phyloP scores from a whole-genome alignment of 2,113 vertebrate genomes.

The Oxygymnocypris stewartii region DNA sequence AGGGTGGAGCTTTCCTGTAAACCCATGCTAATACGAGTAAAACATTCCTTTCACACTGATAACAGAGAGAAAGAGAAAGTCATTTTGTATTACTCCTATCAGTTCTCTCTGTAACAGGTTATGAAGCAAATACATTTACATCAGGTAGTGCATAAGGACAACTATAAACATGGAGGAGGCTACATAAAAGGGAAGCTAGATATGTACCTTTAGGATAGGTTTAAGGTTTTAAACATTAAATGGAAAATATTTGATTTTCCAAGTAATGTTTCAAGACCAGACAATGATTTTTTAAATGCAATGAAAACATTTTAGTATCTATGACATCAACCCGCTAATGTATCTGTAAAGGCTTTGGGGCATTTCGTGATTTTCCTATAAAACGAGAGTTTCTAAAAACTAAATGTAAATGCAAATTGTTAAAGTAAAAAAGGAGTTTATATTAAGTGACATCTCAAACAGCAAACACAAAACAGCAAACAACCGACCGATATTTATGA shows the following conservation, averaged over 20 bases:
- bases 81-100: not conserved
- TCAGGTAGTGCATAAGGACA: not conserved
- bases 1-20: conserved; percentile 22
- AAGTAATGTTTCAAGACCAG: conserved; percentile 18
- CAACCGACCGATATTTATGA: conserved; percentile 63
- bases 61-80: not conserved
- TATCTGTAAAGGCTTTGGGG: conserved; percentile 32
- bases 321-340: not conserved
- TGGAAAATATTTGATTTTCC: not conserved
- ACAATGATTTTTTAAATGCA: conserved; percentile 18
- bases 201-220: not conserved
- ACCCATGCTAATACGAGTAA: not conserved
- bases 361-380: conserved; percentile 48
- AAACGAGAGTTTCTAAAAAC: conserved; percentile 28
- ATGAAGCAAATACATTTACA: conserved; percentile 3
- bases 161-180: not conserved
- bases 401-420: conserved; percentile 54
- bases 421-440: conserved; percentile 61
- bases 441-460: conserved; percentile 60
- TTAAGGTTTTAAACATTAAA: not conserved
- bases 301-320: conserved; percentile 1
- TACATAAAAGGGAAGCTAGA: conserved; percentile 5
- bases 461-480: conserved; percentile 62
- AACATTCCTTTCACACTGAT: conserved; percentile 2
- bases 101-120: not conserved